phyloP scores from a whole-genome alignment of 2,797 vertebrate species.

The Peromyscus nudipes region DNA sequence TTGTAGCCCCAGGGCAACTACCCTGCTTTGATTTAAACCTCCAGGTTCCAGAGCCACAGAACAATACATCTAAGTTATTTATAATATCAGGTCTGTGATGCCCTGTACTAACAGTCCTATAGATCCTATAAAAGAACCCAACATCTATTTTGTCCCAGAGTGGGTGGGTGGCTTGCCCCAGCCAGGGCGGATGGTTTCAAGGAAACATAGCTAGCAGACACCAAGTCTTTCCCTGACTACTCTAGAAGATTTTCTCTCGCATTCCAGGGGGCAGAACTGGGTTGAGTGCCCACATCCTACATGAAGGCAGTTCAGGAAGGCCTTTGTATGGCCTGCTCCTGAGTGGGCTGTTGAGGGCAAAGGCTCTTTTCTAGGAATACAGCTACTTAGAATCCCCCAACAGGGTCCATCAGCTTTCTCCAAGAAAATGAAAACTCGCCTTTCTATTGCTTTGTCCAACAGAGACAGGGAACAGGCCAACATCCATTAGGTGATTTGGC shows the following conservation, averaged over 20 bases:
- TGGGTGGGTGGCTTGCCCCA: neutral
- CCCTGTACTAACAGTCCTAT: neutral
- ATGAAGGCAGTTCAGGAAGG: neutral
- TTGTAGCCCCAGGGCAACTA: neutral
- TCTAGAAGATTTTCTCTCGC: neutral
- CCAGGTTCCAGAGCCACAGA: neutral
- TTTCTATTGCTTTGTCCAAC: neutral
- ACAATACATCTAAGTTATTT: neutral
- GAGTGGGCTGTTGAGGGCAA: neutral
- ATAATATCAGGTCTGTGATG: neutral
- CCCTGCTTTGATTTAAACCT: neutral
- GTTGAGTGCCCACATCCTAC: neutral
- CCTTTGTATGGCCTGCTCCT: neutral
- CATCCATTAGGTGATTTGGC: neutral
- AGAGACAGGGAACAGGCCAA: neutral
- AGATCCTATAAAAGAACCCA: neutral
- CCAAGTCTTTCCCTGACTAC: neutral
- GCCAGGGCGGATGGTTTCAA: neutral
- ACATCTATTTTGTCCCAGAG: neutral
- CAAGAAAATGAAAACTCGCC: neutral
- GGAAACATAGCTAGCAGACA: neutral
- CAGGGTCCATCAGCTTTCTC: no score
- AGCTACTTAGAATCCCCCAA: neutral
- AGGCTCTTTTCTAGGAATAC: neutral
- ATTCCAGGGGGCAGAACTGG: neutral